A percentile compares a stretch with the other conserved stretches of the same genome.
These are phyloP conservation scores for Cyrtodaria siliqua DNA, from an alignment of 2,888 invertebrate genomes.

Conservation along the genomic window DNA sequence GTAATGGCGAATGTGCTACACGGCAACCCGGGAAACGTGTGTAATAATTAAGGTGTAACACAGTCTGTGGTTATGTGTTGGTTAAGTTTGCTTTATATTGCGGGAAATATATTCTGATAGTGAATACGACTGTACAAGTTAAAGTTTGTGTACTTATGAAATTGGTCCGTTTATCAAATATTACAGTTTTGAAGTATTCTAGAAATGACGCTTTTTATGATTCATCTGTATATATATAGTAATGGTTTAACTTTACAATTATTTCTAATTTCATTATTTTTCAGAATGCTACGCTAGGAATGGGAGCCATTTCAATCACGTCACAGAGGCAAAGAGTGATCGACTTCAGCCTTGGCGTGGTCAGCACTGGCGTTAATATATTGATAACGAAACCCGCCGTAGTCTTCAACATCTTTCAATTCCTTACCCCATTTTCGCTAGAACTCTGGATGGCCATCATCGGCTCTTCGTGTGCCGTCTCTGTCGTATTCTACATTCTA, in stretches of 20 bases:
- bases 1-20: background rate
- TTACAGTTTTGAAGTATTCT: too few species aligned
- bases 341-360: constrained; percentile 79
- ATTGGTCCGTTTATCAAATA: too few species aligned
- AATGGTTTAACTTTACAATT: too few species aligned
- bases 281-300: constrained; percentile 79
- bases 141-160: too few species aligned
- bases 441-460: constrained; percentile 81
- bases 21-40: too few species aligned
- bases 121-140: too few species aligned
- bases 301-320: constrained; percentile 81
- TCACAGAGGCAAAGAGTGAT: constrained; percentile 76
- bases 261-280: constrained; percentile 28
- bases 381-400: constrained; percentile 75
- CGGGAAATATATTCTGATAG: too few species aligned
- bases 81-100: too few species aligned
- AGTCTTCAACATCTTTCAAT: constrained; percentile 78
- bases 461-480: constrained; percentile 73
- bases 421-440: constrained; percentile 78
- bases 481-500: constrained; percentile 71
- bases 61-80: too few species aligned
- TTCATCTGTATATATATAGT: too few species aligned
- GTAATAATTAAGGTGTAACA: too few species aligned
- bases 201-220: too few species aligned
- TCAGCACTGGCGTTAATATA: constrained; percentile 80